Conservation (phyloP, 2,888 invertebrate genomes). For the Sarcophaga subvicina region DNA sequence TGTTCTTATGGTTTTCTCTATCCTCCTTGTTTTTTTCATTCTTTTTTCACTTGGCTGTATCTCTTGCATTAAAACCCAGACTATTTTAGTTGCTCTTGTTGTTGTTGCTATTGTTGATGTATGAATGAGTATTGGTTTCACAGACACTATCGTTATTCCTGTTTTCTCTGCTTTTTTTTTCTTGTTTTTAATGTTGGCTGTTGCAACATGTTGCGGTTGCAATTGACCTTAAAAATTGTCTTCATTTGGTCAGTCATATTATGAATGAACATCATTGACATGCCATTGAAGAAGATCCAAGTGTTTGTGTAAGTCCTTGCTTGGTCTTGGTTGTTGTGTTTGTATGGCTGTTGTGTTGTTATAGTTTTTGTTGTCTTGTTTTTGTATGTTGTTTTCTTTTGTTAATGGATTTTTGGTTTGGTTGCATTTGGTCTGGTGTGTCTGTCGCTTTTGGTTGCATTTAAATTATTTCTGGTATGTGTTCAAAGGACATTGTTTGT, state of each 20-base stretch:
- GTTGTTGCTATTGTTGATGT: neutral
- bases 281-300: neutral
- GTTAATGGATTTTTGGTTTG: slow-evolving; percentile 39
- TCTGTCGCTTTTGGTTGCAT: slow-evolving; percentile 40
- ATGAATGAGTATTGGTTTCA: neutral
- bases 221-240: slow-evolving; percentile 49
- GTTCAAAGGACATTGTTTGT: slow-evolving; percentile 39
- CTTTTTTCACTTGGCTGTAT: neutral
- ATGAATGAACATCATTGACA: neutral
- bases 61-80: neutral
- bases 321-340: neutral
- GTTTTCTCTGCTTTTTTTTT: slow-evolving; percentile 17
- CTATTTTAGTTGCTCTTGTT: neutral
- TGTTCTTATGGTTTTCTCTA: neutral
- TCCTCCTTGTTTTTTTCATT: too few relatives aligned
- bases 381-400: slow-evolving; percentile 4
- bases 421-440: slow-evolving; percentile 40
- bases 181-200: slow-evolving; percentile 8
- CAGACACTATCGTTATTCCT: neutral
- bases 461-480: slow-evolving; percentile 59
- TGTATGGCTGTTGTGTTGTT: slow-evolving; percentile 7
- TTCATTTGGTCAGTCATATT: slow-evolving; percentile 11
- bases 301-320: slow-evolving; percentile 11
- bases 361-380: slow-evolving; percentile 5
- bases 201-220: slow-evolving; percentile 68